Percentiles rank a stretch among this genome's conserved stretches.
Evolutionary conservation across 2,888 invertebrate species (phyloP).

Genomic region (Frankliniella fusca): DNA sequence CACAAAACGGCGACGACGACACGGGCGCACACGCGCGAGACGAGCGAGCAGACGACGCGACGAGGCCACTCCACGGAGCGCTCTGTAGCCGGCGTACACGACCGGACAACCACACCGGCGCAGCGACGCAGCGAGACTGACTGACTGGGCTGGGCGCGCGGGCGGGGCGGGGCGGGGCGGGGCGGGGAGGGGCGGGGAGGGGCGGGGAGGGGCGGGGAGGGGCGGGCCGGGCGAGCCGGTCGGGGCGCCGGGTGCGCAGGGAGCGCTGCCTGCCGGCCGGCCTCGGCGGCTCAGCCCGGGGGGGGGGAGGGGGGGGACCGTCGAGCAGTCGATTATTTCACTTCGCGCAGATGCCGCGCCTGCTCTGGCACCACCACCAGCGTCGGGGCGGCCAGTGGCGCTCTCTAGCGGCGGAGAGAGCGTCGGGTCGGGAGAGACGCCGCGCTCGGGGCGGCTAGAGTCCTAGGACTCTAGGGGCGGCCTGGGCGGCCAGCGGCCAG

Average conservation of each 20-base stretch:
- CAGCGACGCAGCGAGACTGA: constrained; percentile 18
- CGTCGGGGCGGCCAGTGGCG: background rate
- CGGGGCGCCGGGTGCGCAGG: background rate
- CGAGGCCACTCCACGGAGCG: background rate
- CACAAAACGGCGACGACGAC: background rate
- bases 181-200: background rate
- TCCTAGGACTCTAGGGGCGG: too few species aligned
- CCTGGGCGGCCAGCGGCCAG: too few species aligned
- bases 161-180: background rate
- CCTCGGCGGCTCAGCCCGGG: background rate
- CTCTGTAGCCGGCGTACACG: background rate
- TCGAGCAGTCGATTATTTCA: constrained; percentile 22
- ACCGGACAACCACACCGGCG: background rate
- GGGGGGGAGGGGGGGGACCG: background rate
- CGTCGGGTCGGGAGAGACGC: too few species aligned
- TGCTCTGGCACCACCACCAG: too few species aligned
- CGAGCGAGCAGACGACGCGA: background rate
- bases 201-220: background rate
- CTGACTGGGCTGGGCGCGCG: background rate
- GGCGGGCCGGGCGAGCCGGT: background rate
- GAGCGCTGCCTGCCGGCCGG: background rate
- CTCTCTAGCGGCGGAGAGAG: too few species aligned
- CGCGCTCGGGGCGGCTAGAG: too few species aligned
- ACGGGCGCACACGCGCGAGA: background rate
- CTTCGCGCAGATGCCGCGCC: background rate